Conservation (phyloP, 2,888 invertebrate species). For the Dicyrtoma fusca region DNA sequence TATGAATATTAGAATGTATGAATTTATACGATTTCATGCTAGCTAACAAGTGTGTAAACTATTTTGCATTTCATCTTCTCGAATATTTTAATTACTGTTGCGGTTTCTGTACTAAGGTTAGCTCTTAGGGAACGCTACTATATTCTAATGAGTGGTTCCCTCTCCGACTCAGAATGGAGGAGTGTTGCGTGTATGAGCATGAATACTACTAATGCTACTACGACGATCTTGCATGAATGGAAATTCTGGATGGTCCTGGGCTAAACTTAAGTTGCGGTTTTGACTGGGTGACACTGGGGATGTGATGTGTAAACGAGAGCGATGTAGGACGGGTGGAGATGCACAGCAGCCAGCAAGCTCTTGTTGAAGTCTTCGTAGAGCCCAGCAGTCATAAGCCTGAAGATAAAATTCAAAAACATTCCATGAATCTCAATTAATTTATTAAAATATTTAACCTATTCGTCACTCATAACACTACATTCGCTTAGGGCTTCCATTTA, state of each 20-base stretch:
- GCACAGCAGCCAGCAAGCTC: slow-evolving; percentile 56
- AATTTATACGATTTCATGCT: too few species aligned
- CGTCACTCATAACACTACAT: neutral
- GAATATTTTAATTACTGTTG: too few species aligned
- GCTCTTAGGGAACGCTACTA: too few species aligned
- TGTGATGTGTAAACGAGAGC: slow-evolving; percentile 50
- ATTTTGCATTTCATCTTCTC: too few species aligned
- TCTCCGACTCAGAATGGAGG: slow-evolving; percentile 16
- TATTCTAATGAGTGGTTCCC: too few species aligned
- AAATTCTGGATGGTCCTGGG: slow-evolving; percentile 18
- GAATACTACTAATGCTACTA: slow-evolving; percentile 5
- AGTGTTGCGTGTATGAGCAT: neutral
- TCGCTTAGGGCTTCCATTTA: too few species aligned
- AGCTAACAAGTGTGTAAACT: too few species aligned
- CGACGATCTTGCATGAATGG: slow-evolving; percentile 17
- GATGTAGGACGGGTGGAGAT: slow-evolving; percentile 54
- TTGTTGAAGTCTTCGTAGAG: slow-evolving; percentile 54
- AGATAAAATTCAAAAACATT: slow-evolving; percentile 6
- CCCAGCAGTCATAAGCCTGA: slow-evolving; percentile 57
- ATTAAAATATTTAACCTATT: neutral
- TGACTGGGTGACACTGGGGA: slow-evolving; percentile 47
- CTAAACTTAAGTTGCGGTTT: slow-evolving; percentile 35
- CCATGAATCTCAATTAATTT: slow-evolving; percentile 2
- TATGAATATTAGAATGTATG: too few species aligned
- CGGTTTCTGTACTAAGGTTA: neutral